These are phyloP conservation scores for Pomacea canaliculata DNA, from an alignment of 2,888 invertebrate species.

Conservation along the genomic window DNA sequence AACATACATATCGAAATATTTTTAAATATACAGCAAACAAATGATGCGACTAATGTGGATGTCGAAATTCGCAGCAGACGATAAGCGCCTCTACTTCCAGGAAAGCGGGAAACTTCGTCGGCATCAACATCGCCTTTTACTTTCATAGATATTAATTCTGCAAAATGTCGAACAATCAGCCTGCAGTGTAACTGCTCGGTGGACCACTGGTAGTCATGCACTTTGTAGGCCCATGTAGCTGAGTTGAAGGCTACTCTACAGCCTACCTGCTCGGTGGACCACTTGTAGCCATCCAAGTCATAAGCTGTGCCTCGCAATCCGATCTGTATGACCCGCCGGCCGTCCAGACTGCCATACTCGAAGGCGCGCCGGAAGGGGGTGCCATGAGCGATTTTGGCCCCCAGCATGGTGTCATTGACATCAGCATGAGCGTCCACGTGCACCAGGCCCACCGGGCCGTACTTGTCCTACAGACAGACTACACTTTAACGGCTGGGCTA, in stretches of 20 bases:
- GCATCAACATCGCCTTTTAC: no score
- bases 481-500: no score
- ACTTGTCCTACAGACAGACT: constrained; percentile 55
- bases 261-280: constrained; percentile 58
- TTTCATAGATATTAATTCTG: no score
- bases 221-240: neutral
- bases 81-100: no score
- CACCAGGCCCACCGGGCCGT: constrained; percentile 68
- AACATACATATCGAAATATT: no score
- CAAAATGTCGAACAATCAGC: no score
- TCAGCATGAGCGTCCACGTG: constrained; percentile 70
- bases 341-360: constrained; percentile 67
- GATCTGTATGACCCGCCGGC: constrained; percentile 65
- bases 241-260: neutral
- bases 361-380: constrained; percentile 67
- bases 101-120: no score
- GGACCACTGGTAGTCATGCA: no score
- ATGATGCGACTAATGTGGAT: no score
- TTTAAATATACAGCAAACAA: no score
- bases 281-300: constrained; percentile 52
- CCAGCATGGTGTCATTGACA: constrained; percentile 62
- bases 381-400: constrained; percentile 66
- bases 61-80: no score
- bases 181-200: no score
- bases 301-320: constrained; percentile 66